A percentile compares a stretch with the other conserved stretches of the same genome.
Evolutionary conservation across 2,113 vertebrate genomes (phyloP).

Genomic region (Nothoprocta pentlandii): DNA sequence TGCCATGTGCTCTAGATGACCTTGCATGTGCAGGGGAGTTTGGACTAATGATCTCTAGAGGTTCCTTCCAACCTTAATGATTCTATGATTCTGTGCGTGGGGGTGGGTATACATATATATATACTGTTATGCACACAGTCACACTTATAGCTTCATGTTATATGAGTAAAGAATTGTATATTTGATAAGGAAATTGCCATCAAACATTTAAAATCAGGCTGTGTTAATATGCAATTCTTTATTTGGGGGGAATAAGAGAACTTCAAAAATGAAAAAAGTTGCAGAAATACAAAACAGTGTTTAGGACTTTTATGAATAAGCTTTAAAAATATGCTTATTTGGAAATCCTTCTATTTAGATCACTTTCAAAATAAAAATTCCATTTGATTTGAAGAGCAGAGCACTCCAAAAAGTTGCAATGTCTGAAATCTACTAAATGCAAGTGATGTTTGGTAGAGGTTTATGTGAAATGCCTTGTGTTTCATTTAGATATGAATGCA

Average conservation of each 20-base stretch:
- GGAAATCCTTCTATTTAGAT: not conserved
- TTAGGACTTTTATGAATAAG: not conserved
- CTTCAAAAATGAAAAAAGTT: not conserved
- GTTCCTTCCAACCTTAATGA: too few species aligned
- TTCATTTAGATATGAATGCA: not conserved
- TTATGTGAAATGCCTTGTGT: not conserved
- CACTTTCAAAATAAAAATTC: not conserved
- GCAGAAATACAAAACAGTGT: not conserved
- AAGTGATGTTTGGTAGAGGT: not conserved
- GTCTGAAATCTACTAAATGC: not conserved
- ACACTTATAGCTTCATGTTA: not conserved
- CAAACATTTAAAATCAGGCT: not conserved
- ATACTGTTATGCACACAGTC: too few species aligned
- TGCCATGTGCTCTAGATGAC: too few species aligned
- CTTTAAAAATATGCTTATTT: not conserved
- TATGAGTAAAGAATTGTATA: not conserved
- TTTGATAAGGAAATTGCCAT: not conserved
- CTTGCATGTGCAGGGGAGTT: too few species aligned
- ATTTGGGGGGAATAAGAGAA: not conserved
- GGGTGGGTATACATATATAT: too few species aligned
- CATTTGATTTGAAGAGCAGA: not conserved
- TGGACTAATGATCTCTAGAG: too few species aligned
- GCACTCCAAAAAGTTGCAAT: not conserved
- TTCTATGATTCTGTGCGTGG: too few species aligned
- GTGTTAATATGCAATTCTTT: not conserved